Percentiles rank a stretch among this genome's conserved stretches.
phyloP scores from a whole-genome alignment of 2,113 vertebrate species.

The Petrocephalus zakoni region DNA sequence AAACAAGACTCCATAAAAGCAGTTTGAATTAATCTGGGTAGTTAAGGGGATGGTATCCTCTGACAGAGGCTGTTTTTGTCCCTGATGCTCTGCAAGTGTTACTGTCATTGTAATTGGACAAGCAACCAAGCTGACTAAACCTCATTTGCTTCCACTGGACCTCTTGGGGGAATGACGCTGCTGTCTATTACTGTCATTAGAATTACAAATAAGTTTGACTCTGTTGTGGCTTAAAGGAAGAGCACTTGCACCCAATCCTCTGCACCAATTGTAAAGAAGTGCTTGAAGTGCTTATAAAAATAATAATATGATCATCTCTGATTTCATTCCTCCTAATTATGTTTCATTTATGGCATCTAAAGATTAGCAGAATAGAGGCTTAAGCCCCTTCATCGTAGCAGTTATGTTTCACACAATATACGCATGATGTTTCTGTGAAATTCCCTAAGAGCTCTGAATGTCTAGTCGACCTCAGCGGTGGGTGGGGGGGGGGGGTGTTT shows the following conservation, averaged over 20 bases:
- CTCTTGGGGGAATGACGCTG: conserved; percentile 11
- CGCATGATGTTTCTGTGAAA: not conserved
- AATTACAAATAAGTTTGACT: conserved; percentile 23
- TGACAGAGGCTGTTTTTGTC: conserved; percentile 6
- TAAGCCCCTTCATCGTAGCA: not conserved
- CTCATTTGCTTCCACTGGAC: conserved; percentile 21
- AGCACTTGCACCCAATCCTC: not conserved
- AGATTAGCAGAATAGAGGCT: not conserved
- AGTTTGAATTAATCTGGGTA: conserved; percentile 9
- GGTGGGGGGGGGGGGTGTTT: not conserved
- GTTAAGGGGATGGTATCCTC: not conserved
- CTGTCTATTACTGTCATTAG: conserved; percentile 10
- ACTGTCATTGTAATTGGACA: conserved; percentile 14
- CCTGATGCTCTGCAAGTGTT: conserved; percentile 5
- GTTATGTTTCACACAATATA: not conserved
- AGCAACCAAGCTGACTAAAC: conserved; percentile 16
- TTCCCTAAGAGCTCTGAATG: not conserved
- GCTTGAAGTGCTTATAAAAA: not conserved
- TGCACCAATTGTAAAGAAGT: not conserved
- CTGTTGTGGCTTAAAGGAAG: conserved; percentile 13
- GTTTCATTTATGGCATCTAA: not conserved
- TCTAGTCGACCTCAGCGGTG: not conserved
- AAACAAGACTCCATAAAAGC: not conserved
- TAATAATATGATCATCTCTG: not conserved
- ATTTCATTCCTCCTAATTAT: not conserved